Evolutionary conservation across 2,113 vertebrate species (phyloP).

Genomic region (Brachirus orientalis): DNA sequence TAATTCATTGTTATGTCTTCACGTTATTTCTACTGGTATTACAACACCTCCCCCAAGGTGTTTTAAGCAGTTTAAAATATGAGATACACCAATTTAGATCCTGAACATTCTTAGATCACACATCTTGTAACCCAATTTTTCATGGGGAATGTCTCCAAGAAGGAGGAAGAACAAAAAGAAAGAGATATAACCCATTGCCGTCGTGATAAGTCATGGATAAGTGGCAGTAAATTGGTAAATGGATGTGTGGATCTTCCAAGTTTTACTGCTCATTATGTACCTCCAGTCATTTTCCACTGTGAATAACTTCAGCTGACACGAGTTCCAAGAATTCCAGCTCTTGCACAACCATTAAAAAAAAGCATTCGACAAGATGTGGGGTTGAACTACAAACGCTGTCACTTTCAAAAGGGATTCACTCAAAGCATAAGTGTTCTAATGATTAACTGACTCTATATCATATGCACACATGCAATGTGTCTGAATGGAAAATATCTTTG

Average conservation of each 20-base stretch:
- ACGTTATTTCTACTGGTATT: no score
- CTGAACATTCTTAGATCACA: no score
- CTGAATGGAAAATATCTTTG: constrained; percentile 20
- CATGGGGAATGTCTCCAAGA: background rate
- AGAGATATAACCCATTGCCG: background rate
- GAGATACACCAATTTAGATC: no score
- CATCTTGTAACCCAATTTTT: background rate
- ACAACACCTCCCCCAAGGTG: no score
- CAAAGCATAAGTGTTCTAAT: constrained; percentile 53
- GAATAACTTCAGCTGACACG: background rate
- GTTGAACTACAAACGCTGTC: constrained; percentile 48
- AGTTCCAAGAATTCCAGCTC: constrained; percentile 8
- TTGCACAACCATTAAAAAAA: constrained; percentile 32
- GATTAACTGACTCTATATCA: constrained; percentile 50
- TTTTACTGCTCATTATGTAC: constrained; percentile 10
- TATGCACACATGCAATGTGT: background rate
- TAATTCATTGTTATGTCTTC: no score
- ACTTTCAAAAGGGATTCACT: constrained; percentile 31
- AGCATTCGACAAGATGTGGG: background rate
- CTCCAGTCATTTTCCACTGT: constrained; percentile 48
- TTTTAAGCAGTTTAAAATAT: no score
- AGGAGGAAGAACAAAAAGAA: background rate
- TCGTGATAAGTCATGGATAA: background rate
- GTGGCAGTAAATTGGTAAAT: constrained; percentile 5
- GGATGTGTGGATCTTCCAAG: background rate